Conservation (phyloP, 2,797 vertebrate species). For the Anabacerthia variegaticeps region DNA sequence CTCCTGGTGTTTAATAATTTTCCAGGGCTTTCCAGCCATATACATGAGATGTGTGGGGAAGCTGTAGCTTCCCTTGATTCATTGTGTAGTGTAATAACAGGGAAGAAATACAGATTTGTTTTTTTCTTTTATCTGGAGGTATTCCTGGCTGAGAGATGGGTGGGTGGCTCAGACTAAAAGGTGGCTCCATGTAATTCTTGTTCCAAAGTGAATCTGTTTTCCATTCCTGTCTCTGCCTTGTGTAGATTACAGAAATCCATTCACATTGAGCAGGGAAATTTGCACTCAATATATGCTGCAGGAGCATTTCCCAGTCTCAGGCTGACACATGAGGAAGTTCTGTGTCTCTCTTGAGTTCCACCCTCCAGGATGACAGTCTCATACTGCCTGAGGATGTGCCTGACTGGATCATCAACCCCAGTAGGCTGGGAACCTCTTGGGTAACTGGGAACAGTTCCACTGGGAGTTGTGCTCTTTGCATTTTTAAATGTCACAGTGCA, state of each 20-base stretch:
- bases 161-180: neutral
- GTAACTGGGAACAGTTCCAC: neutral
- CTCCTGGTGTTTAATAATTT: neutral
- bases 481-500: neutral
- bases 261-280: neutral
- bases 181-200: neutral
- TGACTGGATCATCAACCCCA: neutral
- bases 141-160: neutral
- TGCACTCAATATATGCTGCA: neutral
- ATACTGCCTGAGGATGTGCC: neutral
- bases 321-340: neutral
- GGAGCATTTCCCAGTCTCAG: neutral
- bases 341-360: neutral
- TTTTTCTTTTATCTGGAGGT: neutral
- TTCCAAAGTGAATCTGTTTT: neutral
- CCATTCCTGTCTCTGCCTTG: neutral
- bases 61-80: neutral
- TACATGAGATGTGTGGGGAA: accelerated
- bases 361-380: neutral
- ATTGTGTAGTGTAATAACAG: too few relatives aligned
- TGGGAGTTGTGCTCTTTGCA: neutral
- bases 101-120: neutral
- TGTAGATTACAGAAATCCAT: neutral
- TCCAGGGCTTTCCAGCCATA: neutral
- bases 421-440: neutral